Conservation (phyloP, 2,888 invertebrate species). For the Drosophila pseudotalamancana region DNA sequence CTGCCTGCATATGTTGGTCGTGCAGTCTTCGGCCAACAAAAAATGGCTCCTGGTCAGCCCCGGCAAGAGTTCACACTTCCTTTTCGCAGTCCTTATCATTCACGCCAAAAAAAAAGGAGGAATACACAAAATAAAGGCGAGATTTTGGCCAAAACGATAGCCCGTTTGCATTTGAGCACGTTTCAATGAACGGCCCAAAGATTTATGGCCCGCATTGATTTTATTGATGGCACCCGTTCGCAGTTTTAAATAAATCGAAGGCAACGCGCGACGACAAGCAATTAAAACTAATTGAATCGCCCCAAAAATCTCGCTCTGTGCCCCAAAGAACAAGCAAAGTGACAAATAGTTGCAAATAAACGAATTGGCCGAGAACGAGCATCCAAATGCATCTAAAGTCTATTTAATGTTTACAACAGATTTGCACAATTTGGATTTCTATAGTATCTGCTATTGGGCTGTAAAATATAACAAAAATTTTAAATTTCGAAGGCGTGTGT, state of each 20-base stretch:
- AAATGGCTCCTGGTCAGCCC: constrained; percentile 70
- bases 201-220: constrained; percentile 81
- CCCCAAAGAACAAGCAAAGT: constrained; percentile 31
- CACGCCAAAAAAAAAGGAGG: constrained; percentile 43
- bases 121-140: not conserved
- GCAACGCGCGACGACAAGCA: constrained; percentile 45
- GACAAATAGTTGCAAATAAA: constrained; percentile 49
- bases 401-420: not conserved
- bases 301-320: constrained; percentile 15
- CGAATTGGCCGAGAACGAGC: constrained; percentile 6
- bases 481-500: no score
- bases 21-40: constrained; percentile 40
- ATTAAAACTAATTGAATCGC: constrained; percentile 77
- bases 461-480: no score
- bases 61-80: constrained; percentile 59
- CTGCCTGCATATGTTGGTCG: constrained; percentile 77
- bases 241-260: constrained; percentile 65
- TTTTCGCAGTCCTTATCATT: constrained; percentile 63
- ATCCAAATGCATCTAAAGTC: constrained; percentile 1
- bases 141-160: constrained; percentile 13
- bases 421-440: not conserved
- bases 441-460: not conserved
- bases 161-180: constrained; percentile 60
- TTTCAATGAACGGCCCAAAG: constrained; percentile 70
- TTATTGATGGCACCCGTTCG: constrained; percentile 74